These are phyloP conservation scores for Mesopsocus fuscifrons DNA, from an alignment of 2,888 invertebrate genomes.

Conservation along the genomic window DNA sequence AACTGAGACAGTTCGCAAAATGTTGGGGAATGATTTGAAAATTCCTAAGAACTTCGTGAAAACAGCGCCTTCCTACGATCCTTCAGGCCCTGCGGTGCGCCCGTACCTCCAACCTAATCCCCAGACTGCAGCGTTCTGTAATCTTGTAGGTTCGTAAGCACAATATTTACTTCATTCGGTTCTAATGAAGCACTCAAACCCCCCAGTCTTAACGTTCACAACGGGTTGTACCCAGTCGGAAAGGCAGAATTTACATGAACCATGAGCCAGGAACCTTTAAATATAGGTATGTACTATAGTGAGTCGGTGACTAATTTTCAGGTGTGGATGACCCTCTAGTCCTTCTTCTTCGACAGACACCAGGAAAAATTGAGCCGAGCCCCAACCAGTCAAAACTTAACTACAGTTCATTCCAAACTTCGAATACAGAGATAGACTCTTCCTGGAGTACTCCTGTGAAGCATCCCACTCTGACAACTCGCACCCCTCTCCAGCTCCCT, in stretches of 20 bases:
- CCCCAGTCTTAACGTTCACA: too few species aligned
- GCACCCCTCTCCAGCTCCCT: background rate
- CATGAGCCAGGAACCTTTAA: too few species aligned
- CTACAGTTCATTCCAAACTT: constrained; percentile 10
- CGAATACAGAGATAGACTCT: background rate
- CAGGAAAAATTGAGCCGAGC: constrained; percentile 12
- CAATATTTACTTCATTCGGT: too few species aligned
- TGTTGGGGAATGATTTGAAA: constrained; percentile 43
- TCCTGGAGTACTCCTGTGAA: constrained; percentile 8
- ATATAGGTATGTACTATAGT: too few species aligned
- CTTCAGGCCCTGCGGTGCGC: constrained; percentile 19
- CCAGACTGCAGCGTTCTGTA: constrained; percentile 29
- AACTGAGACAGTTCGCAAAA: constrained; percentile 36
- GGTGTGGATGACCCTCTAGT: constrained; percentile 58
- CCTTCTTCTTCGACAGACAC: constrained; percentile 26
- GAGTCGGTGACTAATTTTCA: too few species aligned
- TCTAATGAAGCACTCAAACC: too few species aligned
- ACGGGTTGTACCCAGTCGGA: too few species aligned
- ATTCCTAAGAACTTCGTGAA: constrained; percentile 62
- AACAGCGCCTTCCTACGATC: constrained; percentile 46
- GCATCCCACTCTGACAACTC: background rate
- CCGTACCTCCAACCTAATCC: constrained; percentile 23
- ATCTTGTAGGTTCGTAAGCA: constrained; percentile 18
- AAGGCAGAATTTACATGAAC: too few species aligned
- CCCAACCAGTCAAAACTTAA: constrained; percentile 10